Base-by-base conservation (phyloP, 2,888 invertebrate genomes). In the Parochlus steinenii region DNA sequence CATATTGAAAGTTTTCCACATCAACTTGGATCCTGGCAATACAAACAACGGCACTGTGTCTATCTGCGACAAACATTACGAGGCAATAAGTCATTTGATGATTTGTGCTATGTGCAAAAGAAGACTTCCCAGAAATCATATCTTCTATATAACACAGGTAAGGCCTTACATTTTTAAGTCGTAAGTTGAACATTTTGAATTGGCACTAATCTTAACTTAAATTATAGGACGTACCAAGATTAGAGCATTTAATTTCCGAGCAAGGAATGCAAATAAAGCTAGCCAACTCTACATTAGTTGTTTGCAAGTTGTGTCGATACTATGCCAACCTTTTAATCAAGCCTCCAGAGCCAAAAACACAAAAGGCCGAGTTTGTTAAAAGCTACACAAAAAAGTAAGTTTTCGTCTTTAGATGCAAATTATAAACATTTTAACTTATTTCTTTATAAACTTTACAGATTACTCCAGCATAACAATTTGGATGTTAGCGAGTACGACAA, bases 251-350 rank as follows among this genome's bases (percentile, higher is more conserved):
- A 4, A 61, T 83, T 8, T 51, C 56, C 8, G 64, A 64, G 23
- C 71, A 74, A 43, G 66, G 71, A 3, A 64, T 86, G 33, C 82
- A 81, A 0, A 73, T 79, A 10, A 62, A 63, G 46, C 61, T 85
- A 47, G 54, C 60, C 2, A 51, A 34, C 22, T 69, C 73, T 45
- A 73, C 75, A 40, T 74, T 77, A 1, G 78, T 80, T 33, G 71
- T 85, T 27, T 86, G 86, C 58, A 85, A 83, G 58, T 58, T 77
- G 16, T 86, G 85, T 48, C 72, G 79, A 38, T 76, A 79, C 55
- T 85, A 78, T 57, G 74, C 76, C 45, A 70, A 76, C 40, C 54
- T 82, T 33, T 62, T 79, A 39, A 64, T 75, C 46, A 74, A 79
- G 40, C 72, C 69, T 3, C 64, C 64, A 1, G 67, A 68, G 40